These are phyloP conservation scores for Festucalex cinctus DNA, from an alignment of 2,113 vertebrate species.

Conservation along the genomic window DNA sequence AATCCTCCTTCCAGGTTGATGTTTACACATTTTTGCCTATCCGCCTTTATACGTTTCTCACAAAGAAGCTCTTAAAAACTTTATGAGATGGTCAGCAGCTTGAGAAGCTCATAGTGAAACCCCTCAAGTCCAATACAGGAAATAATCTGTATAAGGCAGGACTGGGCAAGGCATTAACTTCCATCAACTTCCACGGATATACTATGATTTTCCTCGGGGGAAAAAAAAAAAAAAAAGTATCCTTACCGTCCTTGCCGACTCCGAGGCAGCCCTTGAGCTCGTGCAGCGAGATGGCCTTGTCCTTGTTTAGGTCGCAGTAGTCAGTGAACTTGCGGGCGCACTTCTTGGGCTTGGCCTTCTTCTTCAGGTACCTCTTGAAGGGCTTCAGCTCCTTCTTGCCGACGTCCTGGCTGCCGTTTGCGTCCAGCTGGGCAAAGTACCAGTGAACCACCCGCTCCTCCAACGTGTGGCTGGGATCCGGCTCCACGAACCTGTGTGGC, in stretches of 20 bases:
- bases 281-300: slow-evolving; percentile 88
- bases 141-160: too few relatives aligned
- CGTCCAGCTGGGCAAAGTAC: slow-evolving; percentile 97
- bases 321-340: slow-evolving; percentile 92
- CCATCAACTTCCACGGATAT: too few relatives aligned
- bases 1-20: too few relatives aligned
- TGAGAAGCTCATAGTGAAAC: too few relatives aligned
- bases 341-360: slow-evolving; percentile 98
- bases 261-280: slow-evolving; percentile 97
- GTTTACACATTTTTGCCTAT: too few relatives aligned
- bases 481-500: slow-evolving; percentile 86
- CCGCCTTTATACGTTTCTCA: too few relatives aligned
- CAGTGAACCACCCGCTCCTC: slow-evolving; percentile 96
- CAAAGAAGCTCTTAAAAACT: too few relatives aligned
- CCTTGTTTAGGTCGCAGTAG: slow-evolving; percentile 97
- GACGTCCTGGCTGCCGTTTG: slow-evolving; percentile 89
- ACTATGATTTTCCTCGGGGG: too few relatives aligned
- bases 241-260: slow-evolving; percentile 88
- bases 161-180: too few relatives aligned
- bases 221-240: too few relatives aligned
- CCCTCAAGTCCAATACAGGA: too few relatives aligned
- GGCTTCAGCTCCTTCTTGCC: slow-evolving; percentile 95
- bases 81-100: too few relatives aligned
- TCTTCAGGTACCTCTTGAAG: slow-evolving; percentile 95
- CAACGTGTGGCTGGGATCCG: slow-evolving; percentile 92